Percentiles rank a stretch among this genome's conserved stretches.
Evolutionary conservation across 2,113 vertebrate species (phyloP).

Genomic region (Carollia perspicillata): DNA sequence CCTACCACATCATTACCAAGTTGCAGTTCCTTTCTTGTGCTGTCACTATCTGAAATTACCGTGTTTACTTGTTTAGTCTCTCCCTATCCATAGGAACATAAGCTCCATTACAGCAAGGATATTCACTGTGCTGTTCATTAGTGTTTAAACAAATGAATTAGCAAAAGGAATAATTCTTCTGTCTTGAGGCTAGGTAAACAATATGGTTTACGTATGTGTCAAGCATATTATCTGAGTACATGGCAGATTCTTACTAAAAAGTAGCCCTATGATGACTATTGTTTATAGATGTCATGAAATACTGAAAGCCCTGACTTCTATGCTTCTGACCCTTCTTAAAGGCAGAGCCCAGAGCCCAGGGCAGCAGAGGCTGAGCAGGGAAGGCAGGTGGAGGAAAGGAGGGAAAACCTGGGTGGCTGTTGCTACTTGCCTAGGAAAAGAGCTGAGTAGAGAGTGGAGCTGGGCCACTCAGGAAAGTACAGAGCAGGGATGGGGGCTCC

Average conservation of each 20-base stretch:
- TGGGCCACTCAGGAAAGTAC: not conserved
- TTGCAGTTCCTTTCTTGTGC: not conserved
- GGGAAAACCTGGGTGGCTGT: accelerated
- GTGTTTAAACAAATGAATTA: constrained; percentile 1
- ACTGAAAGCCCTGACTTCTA: not conserved
- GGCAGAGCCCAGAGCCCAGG: not conserved
- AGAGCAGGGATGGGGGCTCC: not conserved
- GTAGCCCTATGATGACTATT: not conserved
- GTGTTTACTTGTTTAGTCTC: not conserved
- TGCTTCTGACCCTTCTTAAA: not conserved
- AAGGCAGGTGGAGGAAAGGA: not conserved
- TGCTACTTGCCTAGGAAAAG: not conserved
- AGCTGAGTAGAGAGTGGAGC: too few relatives aligned
- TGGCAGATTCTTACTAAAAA: not conserved
- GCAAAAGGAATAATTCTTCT: not conserved
- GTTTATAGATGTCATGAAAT: not conserved
- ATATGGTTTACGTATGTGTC: not conserved
- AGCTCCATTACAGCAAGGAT: not conserved
- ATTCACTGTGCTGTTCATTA: not conserved
- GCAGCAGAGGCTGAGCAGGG: not conserved
- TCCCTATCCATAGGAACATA: not conserved
- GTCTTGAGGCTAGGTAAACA: not conserved
- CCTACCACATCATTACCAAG: not conserved
- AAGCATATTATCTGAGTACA: not conserved
- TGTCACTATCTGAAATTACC: not conserved